A percentile compares a stretch with the other conserved stretches of the same genome.
These are phyloP conservation scores for Oscheius sp. DNA, from an alignment of 2,888 invertebrate species.

Conservation along the genomic window DNA sequence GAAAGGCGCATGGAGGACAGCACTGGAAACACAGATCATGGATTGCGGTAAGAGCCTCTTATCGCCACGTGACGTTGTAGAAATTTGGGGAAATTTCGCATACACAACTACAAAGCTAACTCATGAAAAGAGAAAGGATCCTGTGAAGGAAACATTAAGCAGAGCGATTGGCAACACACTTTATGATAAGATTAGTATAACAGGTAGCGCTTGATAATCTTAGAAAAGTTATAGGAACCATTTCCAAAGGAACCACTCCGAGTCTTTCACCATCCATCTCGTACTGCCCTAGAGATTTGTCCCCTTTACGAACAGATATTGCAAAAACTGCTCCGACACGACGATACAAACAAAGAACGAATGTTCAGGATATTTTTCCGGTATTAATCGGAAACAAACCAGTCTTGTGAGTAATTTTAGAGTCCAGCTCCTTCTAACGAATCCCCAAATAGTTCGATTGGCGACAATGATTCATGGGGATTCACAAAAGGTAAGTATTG, in stretches of 20 bases:
- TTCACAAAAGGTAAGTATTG: constrained; percentile 4
- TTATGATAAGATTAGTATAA: constrained; percentile 53
- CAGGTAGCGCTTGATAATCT: constrained; percentile 24
- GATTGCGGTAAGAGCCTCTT: constrained; percentile 42
- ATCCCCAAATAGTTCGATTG: constrained; percentile 13
- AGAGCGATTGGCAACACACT: constrained; percentile 47
- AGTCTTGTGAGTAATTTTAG: neutral
- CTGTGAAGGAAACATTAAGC: constrained; percentile 48
- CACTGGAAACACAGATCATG: constrained; percentile 47
- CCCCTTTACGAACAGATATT: constrained; percentile 15
- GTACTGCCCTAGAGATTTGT: constrained; percentile 13
- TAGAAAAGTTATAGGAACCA: neutral
- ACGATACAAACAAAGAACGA: constrained; percentile 42
- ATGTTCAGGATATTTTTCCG: constrained; percentile 52
- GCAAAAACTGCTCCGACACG: constrained; percentile 45
- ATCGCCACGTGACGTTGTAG: constrained; percentile 30
- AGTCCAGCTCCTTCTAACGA: constrained; percentile 13
- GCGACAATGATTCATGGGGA: constrained; percentile 21
- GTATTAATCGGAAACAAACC: constrained; percentile 19
- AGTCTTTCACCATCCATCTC: constrained; percentile 15
- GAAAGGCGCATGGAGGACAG: constrained; percentile 47
- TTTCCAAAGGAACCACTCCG: constrained; percentile 13
- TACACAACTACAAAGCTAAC: constrained; percentile 41
- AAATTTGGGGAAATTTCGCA: constrained; percentile 53
- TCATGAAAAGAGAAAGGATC: constrained; percentile 45